A percentile compares a stretch with the other conserved stretches of the same genome.
Evolutionary conservation across 2,888 invertebrate species (phyloP).

Genomic region (Drosophila stalkeri): DNA sequence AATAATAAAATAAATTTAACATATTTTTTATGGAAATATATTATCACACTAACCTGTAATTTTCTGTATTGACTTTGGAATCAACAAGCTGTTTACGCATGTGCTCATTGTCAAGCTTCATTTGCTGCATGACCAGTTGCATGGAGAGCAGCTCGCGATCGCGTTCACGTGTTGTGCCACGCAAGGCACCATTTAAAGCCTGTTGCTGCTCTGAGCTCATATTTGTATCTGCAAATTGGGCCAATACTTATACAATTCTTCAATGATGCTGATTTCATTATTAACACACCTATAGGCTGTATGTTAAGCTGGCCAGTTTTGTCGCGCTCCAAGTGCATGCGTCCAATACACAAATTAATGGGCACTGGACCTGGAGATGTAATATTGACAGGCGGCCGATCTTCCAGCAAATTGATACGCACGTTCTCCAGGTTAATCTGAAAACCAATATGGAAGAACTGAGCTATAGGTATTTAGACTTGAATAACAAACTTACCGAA

Average conservation of each 20-base stretch:
- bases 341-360: conserved; percentile 90
- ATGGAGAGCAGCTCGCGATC: conserved; percentile 86
- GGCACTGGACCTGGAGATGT: conserved; percentile 94
- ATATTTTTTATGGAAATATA: not conserved
- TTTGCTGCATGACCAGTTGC: conserved; percentile 86
- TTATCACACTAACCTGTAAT: conserved; percentile 85
- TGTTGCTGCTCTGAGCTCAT: conserved; percentile 49
- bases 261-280: rapidly evolving
- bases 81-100: conserved; percentile 87
- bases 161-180: conserved; percentile 80
- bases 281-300: conserved; percentile 86
- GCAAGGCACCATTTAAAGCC: conserved; percentile 58
- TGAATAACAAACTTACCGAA: conserved; percentile 86
- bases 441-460: not conserved
- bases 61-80: conserved; percentile 86
- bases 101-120: conserved; percentile 88
- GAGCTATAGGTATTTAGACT: not conserved
- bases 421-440: conserved; percentile 91
- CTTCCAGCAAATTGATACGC: conserved; percentile 91
- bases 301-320: conserved; percentile 91
- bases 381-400: conserved; percentile 92
- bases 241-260: not conserved
- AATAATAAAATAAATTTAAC: not conserved
- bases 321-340: conserved; percentile 90
- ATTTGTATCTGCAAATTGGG: conserved; percentile 55